Percentiles rank a stretch among this genome's conserved stretches.
phyloP scores from a whole-genome alignment of 1,140 invertebrate genomes.

The Mylabris phalerata region DNA sequence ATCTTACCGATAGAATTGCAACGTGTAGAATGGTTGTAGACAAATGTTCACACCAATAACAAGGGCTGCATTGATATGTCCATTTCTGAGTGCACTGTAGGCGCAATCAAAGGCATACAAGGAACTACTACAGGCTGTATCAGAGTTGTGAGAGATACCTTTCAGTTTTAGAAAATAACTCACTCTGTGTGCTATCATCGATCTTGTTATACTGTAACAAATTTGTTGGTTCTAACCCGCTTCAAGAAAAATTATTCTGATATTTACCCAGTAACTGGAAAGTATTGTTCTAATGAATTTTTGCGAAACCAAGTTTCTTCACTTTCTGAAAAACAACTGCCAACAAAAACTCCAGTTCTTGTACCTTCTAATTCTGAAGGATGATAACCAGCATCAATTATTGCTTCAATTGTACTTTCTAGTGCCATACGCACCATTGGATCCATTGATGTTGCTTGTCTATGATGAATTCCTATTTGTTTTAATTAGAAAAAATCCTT shows the following conservation, averaged over 20 bases:
- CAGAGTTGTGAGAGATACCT: conserved; percentile 75
- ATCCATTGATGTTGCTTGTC: conserved; percentile 80
- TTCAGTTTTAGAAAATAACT: conserved; percentile 66
- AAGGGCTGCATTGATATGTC: conserved; percentile 78
- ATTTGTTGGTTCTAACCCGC: background rate
- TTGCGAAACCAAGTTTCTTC: background rate
- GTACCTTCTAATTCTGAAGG: conserved; percentile 54
- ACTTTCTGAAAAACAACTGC: conserved; percentile 47
- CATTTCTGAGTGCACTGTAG: conserved; percentile 61
- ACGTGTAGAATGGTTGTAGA: conserved; percentile 76
- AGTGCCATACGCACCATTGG: conserved; percentile 78
- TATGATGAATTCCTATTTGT: conserved; percentile 51
- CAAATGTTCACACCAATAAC: conserved; percentile 78
- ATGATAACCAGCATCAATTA: conserved; percentile 73
- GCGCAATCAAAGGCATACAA: conserved; percentile 79
- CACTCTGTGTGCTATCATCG: conserved; percentile 80
- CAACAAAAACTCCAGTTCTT: conserved; percentile 73
- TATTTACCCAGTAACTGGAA: background rate
- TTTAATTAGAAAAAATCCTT: too few relatives aligned
- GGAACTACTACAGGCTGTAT: conserved; percentile 88
- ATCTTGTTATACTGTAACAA: background rate
- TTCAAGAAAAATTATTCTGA: background rate
- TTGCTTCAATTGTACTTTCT: conserved; percentile 77
- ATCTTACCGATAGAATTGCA: conserved; percentile 66
- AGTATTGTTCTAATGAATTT: background rate